Conservation (phyloP, 2,888 invertebrate species). For the Rotaria magnacalcarata region DNA sequence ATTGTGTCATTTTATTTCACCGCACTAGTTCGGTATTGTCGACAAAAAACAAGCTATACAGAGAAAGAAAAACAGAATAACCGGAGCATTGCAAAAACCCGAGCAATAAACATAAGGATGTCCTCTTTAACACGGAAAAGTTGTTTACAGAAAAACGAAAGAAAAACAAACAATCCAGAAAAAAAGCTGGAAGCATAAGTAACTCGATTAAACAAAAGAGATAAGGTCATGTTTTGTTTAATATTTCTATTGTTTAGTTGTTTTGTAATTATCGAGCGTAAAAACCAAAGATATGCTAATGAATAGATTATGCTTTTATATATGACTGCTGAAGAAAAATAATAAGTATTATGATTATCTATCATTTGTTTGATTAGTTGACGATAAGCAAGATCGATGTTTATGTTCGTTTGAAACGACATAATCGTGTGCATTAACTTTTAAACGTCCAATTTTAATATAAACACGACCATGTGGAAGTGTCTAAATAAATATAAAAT, state of each 20-base stretch:
- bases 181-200: background rate
- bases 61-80: background rate
- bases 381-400: background rate
- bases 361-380: background rate
- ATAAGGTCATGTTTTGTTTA: background rate
- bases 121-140: background rate
- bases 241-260: background rate
- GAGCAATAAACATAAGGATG: background rate
- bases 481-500: constrained; percentile 23
- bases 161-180: background rate
- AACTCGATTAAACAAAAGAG: background rate
- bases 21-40: background rate
- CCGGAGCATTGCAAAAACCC: constrained; percentile 2
- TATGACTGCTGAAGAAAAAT: background rate
- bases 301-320: background rate
- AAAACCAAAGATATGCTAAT: background rate
- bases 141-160: background rate
- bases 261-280: background rate
- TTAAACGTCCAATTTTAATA: constrained; percentile 80
- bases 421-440: constrained; percentile 61
- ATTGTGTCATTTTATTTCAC: background rate
- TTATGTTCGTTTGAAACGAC: background rate
- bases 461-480: constrained; percentile 67
- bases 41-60: background rate
- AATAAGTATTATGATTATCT: background rate